phyloP scores from a whole-genome alignment of 2,797 vertebrate genomes.

The Coranthus polyacanthus region DNA sequence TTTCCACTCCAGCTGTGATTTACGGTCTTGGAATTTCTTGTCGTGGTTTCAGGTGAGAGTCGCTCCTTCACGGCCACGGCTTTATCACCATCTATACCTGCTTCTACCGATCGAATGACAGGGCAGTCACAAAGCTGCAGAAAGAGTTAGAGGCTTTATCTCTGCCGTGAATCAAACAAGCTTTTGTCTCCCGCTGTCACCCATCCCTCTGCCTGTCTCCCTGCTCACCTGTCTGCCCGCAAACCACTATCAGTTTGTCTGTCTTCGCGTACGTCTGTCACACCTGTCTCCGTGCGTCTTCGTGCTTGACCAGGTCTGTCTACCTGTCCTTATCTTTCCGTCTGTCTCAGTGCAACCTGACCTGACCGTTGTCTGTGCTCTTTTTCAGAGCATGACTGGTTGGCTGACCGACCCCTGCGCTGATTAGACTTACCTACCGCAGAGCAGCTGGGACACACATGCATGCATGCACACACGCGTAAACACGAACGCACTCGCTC shows the following conservation, averaged over 20 bases:
- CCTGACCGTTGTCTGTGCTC: conserved; percentile 61
- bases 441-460: conserved; percentile 57
- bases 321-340: conserved; percentile 58
- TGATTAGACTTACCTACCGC: conserved; percentile 80
- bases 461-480: conserved; percentile 19
- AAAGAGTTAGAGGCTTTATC: conserved; percentile 50
- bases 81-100: conserved; percentile 61
- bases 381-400: conserved; percentile 72
- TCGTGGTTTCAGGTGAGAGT: conserved; percentile 70
- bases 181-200: conserved; percentile 62
- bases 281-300: conserved; percentile 52
- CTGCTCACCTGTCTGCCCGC: conserved; percentile 39
- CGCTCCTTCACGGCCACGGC: conserved; percentile 31
- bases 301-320: conserved; percentile 46
- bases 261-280: conserved; percentile 45
- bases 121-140: conserved; percentile 48
- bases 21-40: conserved; percentile 61
- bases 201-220: conserved; percentile 42
- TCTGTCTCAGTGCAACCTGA: conserved; percentile 74
- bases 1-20: conserved; percentile 59
- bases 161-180: conserved; percentile 60
- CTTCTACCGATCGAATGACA: conserved; percentile 73
- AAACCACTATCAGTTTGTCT: conserved; percentile 22
- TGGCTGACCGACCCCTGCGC: conserved; percentile 62
- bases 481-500: conserved; percentile 25